Percentiles rank a stretch among this genome's conserved stretches.
phyloP scores from a whole-genome alignment of 1,140 invertebrate species.

The Armadillidium nasatum region DNA sequence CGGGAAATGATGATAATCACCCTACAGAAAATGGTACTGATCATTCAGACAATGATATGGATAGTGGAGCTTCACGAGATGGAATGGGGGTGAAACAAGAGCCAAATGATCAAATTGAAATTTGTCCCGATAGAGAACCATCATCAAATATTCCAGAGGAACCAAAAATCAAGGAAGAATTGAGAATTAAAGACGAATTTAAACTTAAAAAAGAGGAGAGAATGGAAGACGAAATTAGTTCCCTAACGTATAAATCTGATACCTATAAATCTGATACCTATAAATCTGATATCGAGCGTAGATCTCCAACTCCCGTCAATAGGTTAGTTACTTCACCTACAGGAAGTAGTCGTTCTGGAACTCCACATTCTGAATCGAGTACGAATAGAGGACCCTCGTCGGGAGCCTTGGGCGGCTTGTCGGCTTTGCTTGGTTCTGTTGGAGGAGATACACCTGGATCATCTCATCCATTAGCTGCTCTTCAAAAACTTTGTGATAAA shows the following conservation, averaged over 20 bases:
- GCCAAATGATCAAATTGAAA: slow-evolving; percentile 31
- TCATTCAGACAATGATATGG: slow-evolving; percentile 40
- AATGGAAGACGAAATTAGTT: slow-evolving; percentile 26
- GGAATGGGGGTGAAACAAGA: slow-evolving; percentile 37
- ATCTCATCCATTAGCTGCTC: slow-evolving; percentile 76
- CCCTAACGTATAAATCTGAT: slow-evolving; percentile 8
- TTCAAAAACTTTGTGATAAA: slow-evolving; percentile 92
- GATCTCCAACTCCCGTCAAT: slow-evolving; percentile 32
- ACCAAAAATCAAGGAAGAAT: slow-evolving; percentile 42
- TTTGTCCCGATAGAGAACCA: slow-evolving; percentile 32
- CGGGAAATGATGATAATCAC: slow-evolving; percentile 32
- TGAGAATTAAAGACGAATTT: slow-evolving; percentile 43
- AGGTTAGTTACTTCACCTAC: slow-evolving; percentile 37
- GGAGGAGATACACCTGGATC: slow-evolving; percentile 29
- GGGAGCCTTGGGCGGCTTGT: slow-evolving; percentile 46
- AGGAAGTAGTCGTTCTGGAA: slow-evolving; percentile 42
- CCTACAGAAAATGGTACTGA: slow-evolving; percentile 41
- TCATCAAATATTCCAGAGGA: slow-evolving; percentile 31
- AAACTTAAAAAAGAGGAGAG: slow-evolving; percentile 35
- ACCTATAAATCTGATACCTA: not conserved
- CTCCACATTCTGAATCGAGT: slow-evolving; percentile 60
- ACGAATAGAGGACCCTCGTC: slow-evolving; percentile 34
- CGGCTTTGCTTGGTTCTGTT: slow-evolving; percentile 45
- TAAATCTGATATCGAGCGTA: slow-evolving; percentile 25
- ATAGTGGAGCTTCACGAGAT: slow-evolving; percentile 34